These are phyloP conservation scores for Agrilus cyanescens DNA, from an alignment of 2,888 invertebrate species.

Conservation along the genomic window DNA sequence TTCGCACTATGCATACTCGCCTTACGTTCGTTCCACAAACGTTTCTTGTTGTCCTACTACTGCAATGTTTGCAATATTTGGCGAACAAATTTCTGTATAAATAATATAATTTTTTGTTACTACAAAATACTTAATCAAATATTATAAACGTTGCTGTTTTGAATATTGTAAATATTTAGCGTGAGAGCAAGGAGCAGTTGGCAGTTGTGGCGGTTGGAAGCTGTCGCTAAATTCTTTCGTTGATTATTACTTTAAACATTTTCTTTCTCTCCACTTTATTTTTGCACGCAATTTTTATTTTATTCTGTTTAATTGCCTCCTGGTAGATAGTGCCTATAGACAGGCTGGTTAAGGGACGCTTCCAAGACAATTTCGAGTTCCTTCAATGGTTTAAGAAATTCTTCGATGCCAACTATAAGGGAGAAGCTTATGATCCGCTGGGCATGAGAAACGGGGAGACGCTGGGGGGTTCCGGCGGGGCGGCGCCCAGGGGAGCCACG, in stretches of 20 bases:
- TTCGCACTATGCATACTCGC: slow-evolving; percentile 2
- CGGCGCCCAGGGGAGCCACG: slow-evolving; percentile 42
- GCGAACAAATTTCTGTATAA: too few relatives aligned
- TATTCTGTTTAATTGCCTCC: slow-evolving; percentile 22
- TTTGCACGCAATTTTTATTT: slow-evolving; percentile 1
- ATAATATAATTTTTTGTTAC: too few relatives aligned
- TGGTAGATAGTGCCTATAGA: slow-evolving; percentile 85
- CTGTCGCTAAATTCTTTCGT: not conserved
- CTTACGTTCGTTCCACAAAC: too few relatives aligned
- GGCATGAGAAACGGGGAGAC: slow-evolving; percentile 74
- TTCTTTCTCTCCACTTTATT: slow-evolving; percentile 6
- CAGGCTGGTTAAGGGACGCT: slow-evolving; percentile 92
- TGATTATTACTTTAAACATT: slow-evolving; percentile 7
- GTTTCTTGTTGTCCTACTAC: too few relatives aligned
- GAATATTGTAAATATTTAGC: too few relatives aligned
- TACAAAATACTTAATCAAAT: too few relatives aligned
- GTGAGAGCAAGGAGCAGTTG: too few relatives aligned
- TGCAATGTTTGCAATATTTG: too few relatives aligned
- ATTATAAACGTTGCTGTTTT: too few relatives aligned
- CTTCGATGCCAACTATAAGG: slow-evolving; percentile 97
- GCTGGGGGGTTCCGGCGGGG: slow-evolving; percentile 65
- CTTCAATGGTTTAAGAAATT: slow-evolving; percentile 99
- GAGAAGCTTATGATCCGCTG: slow-evolving; percentile 85
- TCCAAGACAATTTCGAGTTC: slow-evolving; percentile 99
- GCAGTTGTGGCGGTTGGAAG: not conserved